Evolutionary conservation across 2,113 vertebrate species (phyloP).

Genomic region (Lates calcarifer): DNA sequence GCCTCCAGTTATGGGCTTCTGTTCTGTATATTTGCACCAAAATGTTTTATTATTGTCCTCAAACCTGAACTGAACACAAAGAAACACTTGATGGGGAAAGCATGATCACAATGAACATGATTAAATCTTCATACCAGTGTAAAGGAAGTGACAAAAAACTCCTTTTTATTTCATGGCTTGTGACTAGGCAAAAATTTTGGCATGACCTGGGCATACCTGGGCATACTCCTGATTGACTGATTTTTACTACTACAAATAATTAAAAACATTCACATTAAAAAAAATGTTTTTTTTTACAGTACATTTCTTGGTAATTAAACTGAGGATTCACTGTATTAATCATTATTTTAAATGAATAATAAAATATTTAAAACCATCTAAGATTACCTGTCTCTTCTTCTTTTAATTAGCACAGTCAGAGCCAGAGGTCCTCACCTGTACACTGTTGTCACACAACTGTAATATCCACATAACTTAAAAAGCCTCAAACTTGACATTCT

Average conservation of each 20-base stretch:
- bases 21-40: conserved; percentile 78
- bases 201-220: not conserved
- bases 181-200: too few relatives aligned
- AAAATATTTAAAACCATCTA: not conserved
- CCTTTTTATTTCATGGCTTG: too few relatives aligned
- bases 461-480: not conserved
- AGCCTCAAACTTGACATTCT: not conserved
- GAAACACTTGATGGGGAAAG: conserved; percentile 76
- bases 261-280: not conserved
- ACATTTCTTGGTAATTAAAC: not conserved
- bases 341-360: not conserved
- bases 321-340: not conserved
- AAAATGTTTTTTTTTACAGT: not conserved
- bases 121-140: not conserved
- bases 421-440: not conserved
- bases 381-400: not conserved
- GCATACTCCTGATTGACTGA: too few relatives aligned
- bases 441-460: not conserved
- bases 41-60: conserved; percentile 77
- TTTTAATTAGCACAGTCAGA: not conserved
- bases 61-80: conserved; percentile 79
- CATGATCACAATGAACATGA: not conserved
- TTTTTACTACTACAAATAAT: not conserved
- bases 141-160: too few relatives aligned
- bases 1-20: conserved; percentile 80